phyloP scores from a whole-genome alignment of 2,888 invertebrate genomes.

The Ophioninae sp. region DNA sequence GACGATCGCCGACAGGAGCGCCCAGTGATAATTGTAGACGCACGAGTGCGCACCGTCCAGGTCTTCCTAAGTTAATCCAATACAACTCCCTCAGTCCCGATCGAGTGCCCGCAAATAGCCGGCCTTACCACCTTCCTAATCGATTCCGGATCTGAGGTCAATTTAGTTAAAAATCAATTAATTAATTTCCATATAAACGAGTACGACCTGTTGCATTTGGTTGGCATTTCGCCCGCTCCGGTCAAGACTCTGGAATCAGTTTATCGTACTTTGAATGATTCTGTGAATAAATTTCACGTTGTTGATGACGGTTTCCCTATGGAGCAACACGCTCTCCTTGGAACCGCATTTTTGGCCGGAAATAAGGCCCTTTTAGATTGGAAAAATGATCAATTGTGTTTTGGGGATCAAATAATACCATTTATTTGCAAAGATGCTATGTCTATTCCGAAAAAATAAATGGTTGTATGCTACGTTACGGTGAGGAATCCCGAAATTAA shows the following conservation, averaged over 20 bases:
- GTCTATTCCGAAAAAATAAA: neutral
- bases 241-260: no score
- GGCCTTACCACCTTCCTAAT: no score
- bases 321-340: neutral
- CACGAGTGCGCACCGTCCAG: neutral
- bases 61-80: neutral
- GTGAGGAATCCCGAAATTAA: constrained; percentile 14
- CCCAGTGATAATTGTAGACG: neutral
- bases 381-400: no score
- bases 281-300: neutral
- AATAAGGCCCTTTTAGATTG: no score
- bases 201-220: no score
- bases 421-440: no score
- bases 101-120: constrained; percentile 21
- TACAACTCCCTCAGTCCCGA: neutral
- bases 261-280: no score
- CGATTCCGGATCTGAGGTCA: no score
- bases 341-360: neutral
- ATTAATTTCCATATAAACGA: no score
- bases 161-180: no score
- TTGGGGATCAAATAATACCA: no score
- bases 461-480: neutral
- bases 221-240: neutral
- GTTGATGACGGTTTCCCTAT: neutral
- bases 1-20: constrained; percentile 9